Conservation (phyloP, 2,888 invertebrate species). For the Drosophila buzzatii region DNA sequence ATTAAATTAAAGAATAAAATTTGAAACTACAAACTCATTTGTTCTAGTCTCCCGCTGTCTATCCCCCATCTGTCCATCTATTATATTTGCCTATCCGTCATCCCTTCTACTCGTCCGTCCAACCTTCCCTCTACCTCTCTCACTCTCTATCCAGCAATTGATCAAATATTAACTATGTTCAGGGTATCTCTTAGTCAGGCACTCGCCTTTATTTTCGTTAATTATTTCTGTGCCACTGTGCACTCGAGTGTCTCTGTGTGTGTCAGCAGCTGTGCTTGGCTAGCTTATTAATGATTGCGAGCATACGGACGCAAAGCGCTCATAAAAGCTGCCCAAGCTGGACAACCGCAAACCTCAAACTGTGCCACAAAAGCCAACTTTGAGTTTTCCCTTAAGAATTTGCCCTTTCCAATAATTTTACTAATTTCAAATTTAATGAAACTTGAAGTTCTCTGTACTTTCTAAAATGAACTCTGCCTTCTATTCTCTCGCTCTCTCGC, state of each 20-base stretch:
- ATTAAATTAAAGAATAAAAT: too few species aligned
- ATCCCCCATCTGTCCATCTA: neutral
- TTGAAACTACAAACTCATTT: neutral
- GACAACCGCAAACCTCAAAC: constrained; percentile 20
- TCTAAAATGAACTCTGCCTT: constrained; percentile 33
- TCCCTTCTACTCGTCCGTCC: too few species aligned
- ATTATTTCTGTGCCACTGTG: constrained; percentile 31
- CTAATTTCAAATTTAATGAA: constrained; percentile 39
- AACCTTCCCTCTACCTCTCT: too few species aligned
- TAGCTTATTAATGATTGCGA: constrained; percentile 69
- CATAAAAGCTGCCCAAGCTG: constrained; percentile 60
- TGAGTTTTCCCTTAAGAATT: neutral
- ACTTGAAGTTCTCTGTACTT: constrained; percentile 47
- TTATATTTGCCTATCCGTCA: neutral
- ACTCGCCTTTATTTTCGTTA: neutral
- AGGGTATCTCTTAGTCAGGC: neutral
- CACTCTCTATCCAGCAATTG: too few species aligned
- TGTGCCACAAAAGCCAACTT: constrained; percentile 9
- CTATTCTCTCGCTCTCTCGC: too few species aligned
- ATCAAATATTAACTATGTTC: too few species aligned
- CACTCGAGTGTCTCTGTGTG: constrained; percentile 5
- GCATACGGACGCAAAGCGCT: constrained; percentile 53
- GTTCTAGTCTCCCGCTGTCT: neutral
- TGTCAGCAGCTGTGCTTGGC: constrained; percentile 25
- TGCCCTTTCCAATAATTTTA: neutral